Evolutionary conservation across 2,113 vertebrate genomes (phyloP).

Genomic region (Myotis davidii): DNA sequence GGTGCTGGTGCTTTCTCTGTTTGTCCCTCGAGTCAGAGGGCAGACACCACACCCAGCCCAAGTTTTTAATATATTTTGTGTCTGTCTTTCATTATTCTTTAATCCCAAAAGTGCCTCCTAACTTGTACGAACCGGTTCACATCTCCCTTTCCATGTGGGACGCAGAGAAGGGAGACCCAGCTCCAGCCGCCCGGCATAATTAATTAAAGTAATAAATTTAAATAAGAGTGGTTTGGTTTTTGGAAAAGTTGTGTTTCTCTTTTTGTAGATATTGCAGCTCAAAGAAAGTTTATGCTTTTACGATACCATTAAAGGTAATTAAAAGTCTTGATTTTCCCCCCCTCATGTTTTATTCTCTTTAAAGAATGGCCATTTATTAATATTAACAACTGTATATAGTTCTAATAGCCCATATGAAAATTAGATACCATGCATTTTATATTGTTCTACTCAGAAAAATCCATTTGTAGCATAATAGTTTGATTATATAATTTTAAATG

Average conservation of each 20-base stretch:
- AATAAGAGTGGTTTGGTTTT: neutral
- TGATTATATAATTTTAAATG: conserved; percentile 19
- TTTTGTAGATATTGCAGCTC: neutral
- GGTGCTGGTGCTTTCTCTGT: too few species aligned
- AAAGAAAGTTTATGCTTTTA: conserved; percentile 42
- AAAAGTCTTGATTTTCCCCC: neutral
- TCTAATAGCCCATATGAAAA: neutral
- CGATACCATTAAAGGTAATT: conserved; percentile 23
- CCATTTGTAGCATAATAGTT: neutral
- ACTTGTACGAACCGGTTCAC: too few species aligned
- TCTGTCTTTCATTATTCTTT: too few species aligned
- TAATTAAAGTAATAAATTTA: conserved; percentile 37
- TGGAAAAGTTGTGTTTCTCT: neutral
- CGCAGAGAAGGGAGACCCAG: too few species aligned
- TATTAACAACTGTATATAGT: neutral
- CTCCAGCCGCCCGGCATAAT: too few species aligned
- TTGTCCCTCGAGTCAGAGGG: too few species aligned
- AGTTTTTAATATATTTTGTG: too few species aligned
- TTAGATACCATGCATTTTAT: neutral
- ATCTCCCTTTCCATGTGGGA: too few species aligned
- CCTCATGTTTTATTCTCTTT: neutral
- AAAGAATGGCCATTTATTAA: conserved; percentile 11
- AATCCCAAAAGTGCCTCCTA: too few species aligned
- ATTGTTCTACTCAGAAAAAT: conserved; percentile 15
- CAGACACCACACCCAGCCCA: too few species aligned